A percentile compares a stretch with the other conserved stretches of the same genome.
Conservation (phyloP, 2,113 vertebrate species). For the Chascanopsetta lugubris region DNA sequence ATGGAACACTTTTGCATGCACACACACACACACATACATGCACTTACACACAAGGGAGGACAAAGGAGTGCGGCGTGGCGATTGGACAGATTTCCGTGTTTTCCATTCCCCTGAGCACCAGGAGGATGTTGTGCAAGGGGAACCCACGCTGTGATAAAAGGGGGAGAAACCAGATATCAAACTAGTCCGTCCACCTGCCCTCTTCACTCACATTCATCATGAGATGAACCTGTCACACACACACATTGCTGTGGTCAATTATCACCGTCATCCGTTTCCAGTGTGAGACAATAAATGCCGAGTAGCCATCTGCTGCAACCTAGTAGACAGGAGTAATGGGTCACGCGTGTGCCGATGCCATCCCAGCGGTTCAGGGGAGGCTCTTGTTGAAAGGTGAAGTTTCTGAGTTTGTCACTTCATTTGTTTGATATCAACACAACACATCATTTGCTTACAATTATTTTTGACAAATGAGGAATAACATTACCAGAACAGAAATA, state of each 20-base stretch:
- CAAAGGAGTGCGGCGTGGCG: slow-evolving; percentile 30
- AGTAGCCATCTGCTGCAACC: slow-evolving; percentile 57
- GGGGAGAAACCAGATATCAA: slow-evolving; percentile 73
- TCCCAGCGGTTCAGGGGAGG: not conserved
- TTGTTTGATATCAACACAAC: too few relatives aligned
- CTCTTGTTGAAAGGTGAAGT: too few relatives aligned
- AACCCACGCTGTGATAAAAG: slow-evolving; percentile 80
- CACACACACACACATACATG: slow-evolving; percentile 18
- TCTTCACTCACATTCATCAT: slow-evolving; percentile 71
- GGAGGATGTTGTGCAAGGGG: slow-evolving; percentile 54
- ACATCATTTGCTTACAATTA: too few relatives aligned
- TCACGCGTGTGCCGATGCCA: slow-evolving; percentile 18
- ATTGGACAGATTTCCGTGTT: slow-evolving; percentile 64
- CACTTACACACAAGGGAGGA: slow-evolving; percentile 36
- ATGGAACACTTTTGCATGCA: slow-evolving; percentile 65
- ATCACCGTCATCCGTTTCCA: slow-evolving; percentile 59
- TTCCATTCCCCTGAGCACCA: slow-evolving; percentile 71
- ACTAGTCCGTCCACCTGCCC: slow-evolving; percentile 77
- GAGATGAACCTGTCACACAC: slow-evolving; percentile 60
- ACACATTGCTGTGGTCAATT: slow-evolving; percentile 57
- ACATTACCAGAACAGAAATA: too few relatives aligned
- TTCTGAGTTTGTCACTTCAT: too few relatives aligned
- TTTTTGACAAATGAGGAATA: too few relatives aligned
- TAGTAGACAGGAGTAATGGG: slow-evolving; percentile 31
- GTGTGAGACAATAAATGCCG: slow-evolving; percentile 38